Percentiles rank a stretch among this genome's conserved stretches.
Evolutionary conservation across 2,113 vertebrate species (phyloP).

Genomic region (Larimichthys polyactis): DNA sequence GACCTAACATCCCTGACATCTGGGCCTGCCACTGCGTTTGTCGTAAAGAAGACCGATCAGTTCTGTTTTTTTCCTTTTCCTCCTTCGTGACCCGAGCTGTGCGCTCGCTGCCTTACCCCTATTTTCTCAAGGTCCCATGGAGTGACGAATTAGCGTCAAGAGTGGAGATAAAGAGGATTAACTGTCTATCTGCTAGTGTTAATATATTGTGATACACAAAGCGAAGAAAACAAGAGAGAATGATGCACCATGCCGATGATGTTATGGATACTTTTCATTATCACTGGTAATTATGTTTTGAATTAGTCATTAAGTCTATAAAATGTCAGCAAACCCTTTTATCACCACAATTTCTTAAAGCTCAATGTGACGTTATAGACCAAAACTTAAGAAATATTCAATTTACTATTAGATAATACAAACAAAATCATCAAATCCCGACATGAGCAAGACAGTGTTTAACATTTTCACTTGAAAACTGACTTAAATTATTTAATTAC

Average conservation of each 20-base stretch:
- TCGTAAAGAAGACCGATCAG: constrained; percentile 57
- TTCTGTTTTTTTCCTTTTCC: constrained; percentile 18
- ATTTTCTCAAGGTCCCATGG: constrained; percentile 20
- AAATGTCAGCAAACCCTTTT: neutral
- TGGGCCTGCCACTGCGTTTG: constrained; percentile 51
- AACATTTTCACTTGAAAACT: neutral
- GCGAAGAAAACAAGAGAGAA: constrained; percentile 1
- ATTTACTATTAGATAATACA: neutral
- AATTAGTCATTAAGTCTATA: neutral
- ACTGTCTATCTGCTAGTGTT: constrained; percentile 36
- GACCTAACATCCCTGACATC: constrained; percentile 67
- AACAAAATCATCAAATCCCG: neutral
- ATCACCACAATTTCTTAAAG: neutral
- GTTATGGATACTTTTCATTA: constrained; percentile 2
- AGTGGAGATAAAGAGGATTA: constrained; percentile 56
- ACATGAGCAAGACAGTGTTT: neutral
- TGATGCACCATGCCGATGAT: neutral
- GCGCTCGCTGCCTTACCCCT: neutral
- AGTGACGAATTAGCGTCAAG: constrained; percentile 56
- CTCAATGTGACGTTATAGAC: neutral
- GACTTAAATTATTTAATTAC: neutral
- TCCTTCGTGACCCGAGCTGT: neutral
- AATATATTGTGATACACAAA: constrained; percentile 29
- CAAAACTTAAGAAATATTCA: neutral
- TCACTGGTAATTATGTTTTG: neutral